These are phyloP conservation scores for Gymnorhina tibicen DNA, from an alignment of 2,113 vertebrate species.

Conservation along the genomic window DNA sequence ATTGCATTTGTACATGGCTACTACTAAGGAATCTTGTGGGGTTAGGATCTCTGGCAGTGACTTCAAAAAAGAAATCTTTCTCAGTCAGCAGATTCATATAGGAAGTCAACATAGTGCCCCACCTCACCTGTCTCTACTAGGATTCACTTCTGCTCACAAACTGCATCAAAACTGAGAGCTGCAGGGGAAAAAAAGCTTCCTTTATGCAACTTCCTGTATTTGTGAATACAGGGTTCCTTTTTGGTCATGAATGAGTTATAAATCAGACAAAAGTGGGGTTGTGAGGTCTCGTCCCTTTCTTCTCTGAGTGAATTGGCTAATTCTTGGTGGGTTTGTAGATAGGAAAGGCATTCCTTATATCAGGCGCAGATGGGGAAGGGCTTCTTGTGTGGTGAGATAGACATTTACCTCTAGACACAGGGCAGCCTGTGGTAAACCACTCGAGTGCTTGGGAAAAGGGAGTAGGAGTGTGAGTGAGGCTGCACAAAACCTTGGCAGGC, in stretches of 20 bases:
- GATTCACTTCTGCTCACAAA: not conserved
- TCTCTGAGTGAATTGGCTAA: conserved; percentile 29
- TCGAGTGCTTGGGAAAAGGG: not conserved
- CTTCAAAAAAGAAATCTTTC: not conserved
- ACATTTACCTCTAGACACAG: conserved; percentile 20
- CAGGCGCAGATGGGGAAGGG: conserved; percentile 6
- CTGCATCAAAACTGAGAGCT: not conserved
- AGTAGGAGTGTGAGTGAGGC: not conserved
- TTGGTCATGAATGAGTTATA: conserved; percentile 36
- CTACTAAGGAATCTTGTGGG: not conserved
- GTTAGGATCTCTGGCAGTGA: not conserved
- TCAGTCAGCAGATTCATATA: not conserved
- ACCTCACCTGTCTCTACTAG: not conserved
- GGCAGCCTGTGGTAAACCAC: not conserved
- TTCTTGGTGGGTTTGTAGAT: conserved; percentile 6
- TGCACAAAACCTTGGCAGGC: not conserved
- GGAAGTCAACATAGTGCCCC: not conserved
- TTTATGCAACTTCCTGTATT: not conserved
- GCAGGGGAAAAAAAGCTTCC: not conserved
- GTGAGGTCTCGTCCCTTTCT: not conserved
- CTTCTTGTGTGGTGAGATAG: not conserved
- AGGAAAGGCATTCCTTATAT: conserved; percentile 18
- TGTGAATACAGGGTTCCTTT: conserved; percentile 13
- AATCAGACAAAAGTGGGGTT: conserved; percentile 31
- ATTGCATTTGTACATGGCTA: not conserved